phyloP scores from a whole-genome alignment of 2,797 vertebrate genomes.

The Pangasius djambal region DNA sequence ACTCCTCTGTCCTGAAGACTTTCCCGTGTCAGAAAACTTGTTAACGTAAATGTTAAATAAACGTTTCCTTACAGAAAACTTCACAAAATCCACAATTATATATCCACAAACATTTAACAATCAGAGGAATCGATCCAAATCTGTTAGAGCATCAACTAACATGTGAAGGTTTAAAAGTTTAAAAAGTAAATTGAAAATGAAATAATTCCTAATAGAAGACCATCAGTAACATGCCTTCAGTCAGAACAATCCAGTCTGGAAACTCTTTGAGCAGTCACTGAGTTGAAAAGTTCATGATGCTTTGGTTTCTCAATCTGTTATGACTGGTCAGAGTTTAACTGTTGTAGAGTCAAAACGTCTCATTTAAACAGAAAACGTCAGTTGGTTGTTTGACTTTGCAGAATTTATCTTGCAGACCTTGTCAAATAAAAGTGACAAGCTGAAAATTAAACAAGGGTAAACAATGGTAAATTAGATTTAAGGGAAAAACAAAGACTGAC shows the following conservation, averaged over 20 bases:
- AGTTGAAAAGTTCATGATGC: background rate
- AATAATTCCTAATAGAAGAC: constrained; percentile 56
- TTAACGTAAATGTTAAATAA: too few species aligned
- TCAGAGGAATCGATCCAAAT: constrained; percentile 55
- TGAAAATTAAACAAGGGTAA: constrained; percentile 4
- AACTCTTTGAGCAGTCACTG: background rate
- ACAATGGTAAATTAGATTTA: background rate
- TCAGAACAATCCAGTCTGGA: constrained; percentile 36
- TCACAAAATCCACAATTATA: too few species aligned
- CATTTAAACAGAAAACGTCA: background rate
- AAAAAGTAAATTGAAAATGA: constrained; percentile 8
- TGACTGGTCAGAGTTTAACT: background rate
- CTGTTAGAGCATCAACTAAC: constrained; percentile 53
- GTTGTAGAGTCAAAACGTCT: background rate
- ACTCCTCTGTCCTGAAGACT: background rate
- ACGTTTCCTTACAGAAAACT: too few species aligned
- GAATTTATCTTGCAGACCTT: background rate
- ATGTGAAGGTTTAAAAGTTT: constrained; percentile 55
- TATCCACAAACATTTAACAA: constrained; percentile 56
- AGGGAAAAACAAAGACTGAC: constrained; percentile 29
- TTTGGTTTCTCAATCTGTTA: background rate
- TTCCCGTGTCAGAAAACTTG: background rate
- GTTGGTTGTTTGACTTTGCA: background rate
- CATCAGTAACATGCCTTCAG: constrained; percentile 53
- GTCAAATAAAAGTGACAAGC: constrained; percentile 6